Base-by-base conservation (phyloP, 1,140 invertebrate genomes). In the Achroia grisella region DNA sequence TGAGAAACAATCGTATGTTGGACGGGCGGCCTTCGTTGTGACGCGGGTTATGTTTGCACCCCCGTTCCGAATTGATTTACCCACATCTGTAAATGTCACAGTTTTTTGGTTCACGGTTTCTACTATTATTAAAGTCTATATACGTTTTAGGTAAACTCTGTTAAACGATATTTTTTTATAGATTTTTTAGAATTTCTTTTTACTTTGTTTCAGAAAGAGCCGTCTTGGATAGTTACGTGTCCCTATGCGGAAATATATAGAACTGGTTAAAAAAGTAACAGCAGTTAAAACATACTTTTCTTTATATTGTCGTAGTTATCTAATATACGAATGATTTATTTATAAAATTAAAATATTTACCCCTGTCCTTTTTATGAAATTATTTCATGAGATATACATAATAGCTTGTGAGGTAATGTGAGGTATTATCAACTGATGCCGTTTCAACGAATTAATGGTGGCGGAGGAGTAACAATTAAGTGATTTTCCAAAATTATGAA, bases 11-110 rank as follows among this genome's bases (percentile, higher is more conserved):
- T 71, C 57, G 50, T 42, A 23, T 23, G 17, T 23, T 23, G 58
- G 52, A 49, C 44, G 52, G 48, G 44, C 52, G 46, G 48, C 56
- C 46, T 58, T 56, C 48, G 41, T 56, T 60, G 60, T 75, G 73
- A 80, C 76, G 67, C 49, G 66, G 70, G 73, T 80, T 66, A 58
- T 74, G 70, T 75, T 79, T 71, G 61, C 55, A 48, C 53, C 44
- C 17, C 50, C 42, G 48, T 56, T 54, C 61, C 39, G 56, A 67
- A 78, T 75, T 71, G 74, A 75, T 78, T 73, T 65, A 71, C 74
- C 71, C 70, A 75, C 71, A 78, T 78, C 71, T 54, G 64, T 73
- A 73, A 71, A 68, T 65, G 74, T 78, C 71, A 78, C 52, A 52
- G 42, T 68, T 69, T 75, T 67, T 64, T 56, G 48, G 44, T 53